Base-by-base conservation (phyloP, 2,797 vertebrate genomes). In the Poeciliopsis paucimaculata region DNA sequence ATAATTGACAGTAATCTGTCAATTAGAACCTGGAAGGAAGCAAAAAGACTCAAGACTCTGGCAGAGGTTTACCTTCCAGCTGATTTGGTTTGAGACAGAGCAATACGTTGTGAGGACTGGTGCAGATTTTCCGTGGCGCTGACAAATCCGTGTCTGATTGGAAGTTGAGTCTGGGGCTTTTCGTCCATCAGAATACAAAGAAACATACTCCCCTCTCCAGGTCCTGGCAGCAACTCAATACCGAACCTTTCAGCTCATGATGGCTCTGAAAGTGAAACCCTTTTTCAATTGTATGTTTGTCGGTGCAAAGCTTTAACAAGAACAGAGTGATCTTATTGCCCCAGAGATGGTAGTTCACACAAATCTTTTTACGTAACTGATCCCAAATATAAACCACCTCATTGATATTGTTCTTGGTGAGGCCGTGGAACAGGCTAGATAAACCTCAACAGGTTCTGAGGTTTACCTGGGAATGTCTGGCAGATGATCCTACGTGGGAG, bases 1-100 rank as follows among this genome's bases (percentile, higher is more conserved):
- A n/a, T n/a, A 4, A 34, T 79, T 43, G 39, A 74, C 12, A 3
- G 49, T 73, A 79, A 78, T 23, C 26, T 55, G n/a, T n/a, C 23
- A 55, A 4, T 0, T n/a, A 8, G 49, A 51, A 20, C 18, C 23
- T 10, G 23, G 9, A 53, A 53, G 23, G 23, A 53, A 51, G 49
- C 49, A 51, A 23, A 51, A 23, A 23, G 7, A 23, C 49, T 51
- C 20, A 51, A 51, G 20, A 51, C 20, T 51, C 18, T 51, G 49
- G 49, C 18, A 51, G 20, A 23, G 18, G 49, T 23, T 51, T 51
- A 51, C 7, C 49, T 20, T 23, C 49, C 20, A 57, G 15, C 60
- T 18, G 60, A 36, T 36, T 64, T 34, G 31, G 18, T 57, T n/a
- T 64, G 60, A 36, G 31, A 64, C 31, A 9, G 31, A 34, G 31